Evolutionary conservation across 1,140 invertebrate genomes (phyloP), one percentile per base, ranked within the genome.

Genomic region (Drosophila athabasca): DNA sequence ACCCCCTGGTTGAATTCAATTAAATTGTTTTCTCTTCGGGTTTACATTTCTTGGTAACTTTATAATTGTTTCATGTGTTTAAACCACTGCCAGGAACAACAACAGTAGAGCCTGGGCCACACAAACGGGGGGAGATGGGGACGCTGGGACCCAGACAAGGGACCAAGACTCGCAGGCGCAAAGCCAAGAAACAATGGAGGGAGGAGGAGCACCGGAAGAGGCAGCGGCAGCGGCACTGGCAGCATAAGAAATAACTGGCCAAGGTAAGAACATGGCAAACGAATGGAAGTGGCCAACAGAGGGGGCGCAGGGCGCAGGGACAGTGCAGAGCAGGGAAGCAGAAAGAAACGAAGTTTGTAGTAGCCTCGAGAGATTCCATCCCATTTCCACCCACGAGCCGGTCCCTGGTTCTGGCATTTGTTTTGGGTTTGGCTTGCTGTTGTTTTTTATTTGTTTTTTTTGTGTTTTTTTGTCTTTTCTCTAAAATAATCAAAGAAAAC

Each of bases 31-130:
- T 83, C 83, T 88, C 83, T 87, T 79, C 73, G 83, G 82, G 82
- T 79, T 87, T 87, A 87, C 83, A 87, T 88, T 87, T 88, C 83
- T 88, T 79, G 75, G 75, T 74, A 87, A 87, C 82, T 87, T 87
- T 87, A 87, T 87, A 87, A 87, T 87, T 87, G 82, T 87, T 87
- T 87, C 83, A 87, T 87, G 83, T 88, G 83, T 88, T 87, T 87
- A 87, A 87, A 79, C 82, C 82, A 82, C 74, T 61, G 72, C 70
- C 61, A 59, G 19, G 26, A 22, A 43, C 17, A 31, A 35, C 22
- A 41, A 43, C 6, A 7, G 13, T 26, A n/a, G 19, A 22, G 29
- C 29, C 29, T 29, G 29, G 29, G 6, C 6, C 6, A 29, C 29
- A 43, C 11, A 31, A 24, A 29, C 53, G 17, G 17, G 17, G 17